phyloP scores from a whole-genome alignment of 1,140 invertebrate species.

The Antheraea pernyi region DNA sequence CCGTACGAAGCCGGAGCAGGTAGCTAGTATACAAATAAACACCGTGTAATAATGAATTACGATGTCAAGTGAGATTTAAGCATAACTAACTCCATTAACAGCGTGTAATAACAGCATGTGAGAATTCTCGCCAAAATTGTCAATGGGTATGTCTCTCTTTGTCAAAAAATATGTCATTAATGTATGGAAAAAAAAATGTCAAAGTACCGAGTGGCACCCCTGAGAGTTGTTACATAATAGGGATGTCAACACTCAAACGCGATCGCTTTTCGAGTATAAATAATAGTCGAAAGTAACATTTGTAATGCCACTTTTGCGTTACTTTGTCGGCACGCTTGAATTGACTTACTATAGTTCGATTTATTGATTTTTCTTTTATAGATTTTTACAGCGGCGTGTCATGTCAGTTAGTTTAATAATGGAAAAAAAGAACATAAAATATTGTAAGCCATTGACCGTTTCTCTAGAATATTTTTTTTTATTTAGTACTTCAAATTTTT shows the following conservation, averaged over 20 bases:
- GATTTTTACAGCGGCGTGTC: background rate
- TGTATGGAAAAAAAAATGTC: conserved; percentile 56
- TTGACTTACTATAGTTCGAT: conserved; percentile 49
- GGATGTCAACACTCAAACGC: conserved; percentile 69
- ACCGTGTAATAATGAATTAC: background rate
- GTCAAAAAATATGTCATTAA: conserved; percentile 71
- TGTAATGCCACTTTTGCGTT: background rate
- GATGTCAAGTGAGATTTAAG: conserved; percentile 27
- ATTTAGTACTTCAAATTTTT: background rate
- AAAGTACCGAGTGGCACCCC: conserved; percentile 50
- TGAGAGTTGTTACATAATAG: conserved; percentile 69
- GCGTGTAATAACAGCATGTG: conserved; percentile 69
- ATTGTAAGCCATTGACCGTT: conserved; percentile 1
- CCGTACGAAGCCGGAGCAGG: too few relatives aligned
- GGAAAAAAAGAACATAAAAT: background rate
- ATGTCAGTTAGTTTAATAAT: background rate
- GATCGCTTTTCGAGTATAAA: conserved; percentile 68
- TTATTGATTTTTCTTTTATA: conserved; percentile 20
- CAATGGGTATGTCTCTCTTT: conserved; percentile 70
- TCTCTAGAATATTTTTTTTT: background rate
- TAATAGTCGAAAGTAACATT: conserved; percentile 54
- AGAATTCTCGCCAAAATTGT: conserved; percentile 45
- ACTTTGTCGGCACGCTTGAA: conserved; percentile 60
- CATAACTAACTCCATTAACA: conserved; percentile 36
- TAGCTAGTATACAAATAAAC: too few relatives aligned